Base-by-base conservation (phyloP, 2,113 vertebrate genomes). In the Nibea albiflora region DNA sequence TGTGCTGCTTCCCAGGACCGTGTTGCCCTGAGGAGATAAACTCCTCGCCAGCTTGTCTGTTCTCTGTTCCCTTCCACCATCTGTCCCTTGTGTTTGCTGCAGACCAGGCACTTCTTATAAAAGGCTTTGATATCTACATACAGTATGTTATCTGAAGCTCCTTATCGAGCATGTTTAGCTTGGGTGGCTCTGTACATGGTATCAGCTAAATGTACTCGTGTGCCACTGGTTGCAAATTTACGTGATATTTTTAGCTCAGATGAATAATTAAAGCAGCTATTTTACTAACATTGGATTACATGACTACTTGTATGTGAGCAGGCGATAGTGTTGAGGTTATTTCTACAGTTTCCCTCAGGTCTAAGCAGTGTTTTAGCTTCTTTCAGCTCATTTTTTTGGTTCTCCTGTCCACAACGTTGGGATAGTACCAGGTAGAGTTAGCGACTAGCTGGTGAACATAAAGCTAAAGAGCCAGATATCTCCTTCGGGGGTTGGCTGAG, bases 11-110 rank as follows among this genome's bases (percentile, higher is more conserved):
- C 31, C 26, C 5, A 44, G 70, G 58, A 26, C 63, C 31, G 54
- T 47, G 47, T 65, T 63, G 64, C 64, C 39, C 42, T 44, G 65
- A 80, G 56, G 2, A 81, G 80, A 87, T 63, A 49, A 73, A 81
- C 39, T 73, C 47, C 4, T 70, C 3, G 63, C 53, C 87, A 84
- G 60, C 63, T 66, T 35, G 58, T 73, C 65, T 39, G 71, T 28
- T 44, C 50, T 58, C 11, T 73, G 26, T 83, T 79, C 72, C 73
- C 54, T 74, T 24, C 80, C 68, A 60, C 83, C 85, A 88, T 75
- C 85, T 90, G 86, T 80, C 46, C 47, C 75, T 68, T 5, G 11
- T 68, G 49, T 76, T 24, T 69, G 42, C 66, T 57, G 39, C 58
- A 53, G 60, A 73, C 53, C 50, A 69, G 56, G 47, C 74, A 24